Conservation (phyloP, 2,113 vertebrate genomes). For the Lates calcarifer region DNA sequence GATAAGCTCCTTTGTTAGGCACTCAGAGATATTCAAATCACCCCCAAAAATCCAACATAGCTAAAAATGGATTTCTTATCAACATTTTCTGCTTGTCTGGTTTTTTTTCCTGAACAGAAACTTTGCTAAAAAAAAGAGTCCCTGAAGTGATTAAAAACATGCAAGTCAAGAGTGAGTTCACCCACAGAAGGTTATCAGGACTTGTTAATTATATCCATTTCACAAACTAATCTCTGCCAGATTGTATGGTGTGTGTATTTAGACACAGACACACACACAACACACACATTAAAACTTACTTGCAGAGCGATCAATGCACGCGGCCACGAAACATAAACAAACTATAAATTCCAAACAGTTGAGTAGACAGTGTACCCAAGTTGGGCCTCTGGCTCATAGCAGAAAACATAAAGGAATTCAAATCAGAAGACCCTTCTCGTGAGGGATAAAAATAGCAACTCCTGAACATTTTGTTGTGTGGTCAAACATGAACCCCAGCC, state of each 20-base stretch:
- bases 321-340: constrained; percentile 58
- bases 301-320: constrained; percentile 32
- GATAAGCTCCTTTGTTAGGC: constrained; percentile 65
- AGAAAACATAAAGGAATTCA: constrained; percentile 35
- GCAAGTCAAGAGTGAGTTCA: constrained; percentile 25
- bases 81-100: constrained; percentile 37
- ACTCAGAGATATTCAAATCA: constrained; percentile 57
- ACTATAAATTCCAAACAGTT: constrained; percentile 48
- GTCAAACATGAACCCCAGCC: constrained; percentile 18
- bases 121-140: constrained; percentile 35
- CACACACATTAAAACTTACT: constrained; percentile 43
- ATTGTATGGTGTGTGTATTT: background rate
- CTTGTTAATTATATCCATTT: constrained; percentile 26
- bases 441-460: constrained; percentile 34
- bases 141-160: constrained; percentile 45
- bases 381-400: constrained; percentile 36
- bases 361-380: constrained; percentile 20
- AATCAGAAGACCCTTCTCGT: constrained; percentile 17
- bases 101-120: constrained; percentile 18
- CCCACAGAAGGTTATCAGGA: constrained; percentile 43
- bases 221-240: constrained; percentile 40
- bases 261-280: constrained; percentile 25
- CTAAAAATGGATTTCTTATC: constrained; percentile 68
- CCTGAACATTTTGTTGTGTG: background rate
- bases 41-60: constrained; percentile 17